These are phyloP conservation scores for Dysidea cf. avara DNA, from an alignment of 37 sponge, comb jelly and placozoan genomes.

Conservation along the genomic window DNA sequence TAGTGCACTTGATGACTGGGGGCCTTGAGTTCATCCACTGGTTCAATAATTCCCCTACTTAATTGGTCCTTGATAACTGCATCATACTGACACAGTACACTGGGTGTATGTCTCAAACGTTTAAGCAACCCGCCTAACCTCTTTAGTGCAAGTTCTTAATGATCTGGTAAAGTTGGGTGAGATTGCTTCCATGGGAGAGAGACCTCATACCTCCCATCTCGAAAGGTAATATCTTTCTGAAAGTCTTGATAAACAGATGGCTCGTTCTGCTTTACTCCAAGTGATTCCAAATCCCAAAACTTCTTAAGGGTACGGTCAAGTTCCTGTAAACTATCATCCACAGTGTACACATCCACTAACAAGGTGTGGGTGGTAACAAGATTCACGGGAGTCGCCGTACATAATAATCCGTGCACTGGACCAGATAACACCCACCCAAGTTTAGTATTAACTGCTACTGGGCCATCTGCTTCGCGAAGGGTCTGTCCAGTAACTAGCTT, in stretches of 20 bases:
- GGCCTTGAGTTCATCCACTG: neutral
- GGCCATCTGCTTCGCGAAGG: slow-evolving; percentile 2
- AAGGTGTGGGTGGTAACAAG: slow-evolving; percentile 9
- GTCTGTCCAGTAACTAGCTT: slow-evolving; percentile 18
- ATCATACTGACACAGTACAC: slow-evolving; percentile 10
- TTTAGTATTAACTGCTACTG: slow-evolving; percentile 23
- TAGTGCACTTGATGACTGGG: neutral
- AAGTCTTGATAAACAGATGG: neutral
- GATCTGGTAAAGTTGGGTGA: slow-evolving; percentile 11
- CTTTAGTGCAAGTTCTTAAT: neutral
- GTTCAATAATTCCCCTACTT: slow-evolving; percentile 8
- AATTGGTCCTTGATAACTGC: slow-evolving; percentile 9
- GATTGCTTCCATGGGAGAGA: slow-evolving; percentile 8
- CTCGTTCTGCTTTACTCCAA: slow-evolving; percentile 16
- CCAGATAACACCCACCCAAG: slow-evolving; percentile 25
- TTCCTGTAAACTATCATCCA: neutral
- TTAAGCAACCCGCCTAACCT: slow-evolving; percentile 3
- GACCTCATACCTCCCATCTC: slow-evolving; percentile 2
- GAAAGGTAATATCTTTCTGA: neutral
- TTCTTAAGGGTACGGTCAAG: neutral
- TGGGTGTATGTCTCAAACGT: slow-evolving; percentile 7
- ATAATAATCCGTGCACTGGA: neutral
- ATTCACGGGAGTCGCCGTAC: neutral
- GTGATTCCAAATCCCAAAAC: slow-evolving; percentile 25
- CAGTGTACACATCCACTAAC: neutral